These are phyloP conservation scores for Xylocopa sonorina DNA, from an alignment of 1,140 invertebrate genomes.

Conservation along the genomic window DNA sequence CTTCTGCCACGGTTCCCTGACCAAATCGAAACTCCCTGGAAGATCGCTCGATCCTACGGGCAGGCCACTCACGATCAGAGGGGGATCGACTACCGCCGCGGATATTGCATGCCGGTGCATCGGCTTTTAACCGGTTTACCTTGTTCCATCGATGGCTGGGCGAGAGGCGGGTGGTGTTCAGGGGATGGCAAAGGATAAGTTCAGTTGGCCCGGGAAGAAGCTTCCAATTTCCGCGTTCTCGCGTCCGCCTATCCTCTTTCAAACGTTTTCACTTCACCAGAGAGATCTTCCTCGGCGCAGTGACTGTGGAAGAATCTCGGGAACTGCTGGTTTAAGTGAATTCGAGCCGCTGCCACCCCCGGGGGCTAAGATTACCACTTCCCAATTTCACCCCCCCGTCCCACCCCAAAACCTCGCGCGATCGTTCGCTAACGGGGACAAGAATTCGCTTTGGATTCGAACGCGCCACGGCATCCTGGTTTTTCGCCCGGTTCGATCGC, in stretches of 20 bases:
- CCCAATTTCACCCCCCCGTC: constrained; percentile 58
- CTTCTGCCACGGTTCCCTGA: not conserved
- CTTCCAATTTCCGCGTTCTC: constrained; percentile 64
- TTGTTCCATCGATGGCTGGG: constrained; percentile 50
- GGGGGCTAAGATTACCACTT: constrained; percentile 59
- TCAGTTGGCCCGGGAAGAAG: constrained; percentile 49
- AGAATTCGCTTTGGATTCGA: constrained; percentile 51
- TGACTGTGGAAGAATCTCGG: constrained; percentile 49
- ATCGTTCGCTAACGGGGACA: constrained; percentile 35
- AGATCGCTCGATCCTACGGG: constrained; percentile 29
- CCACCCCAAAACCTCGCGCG: too few species aligned
- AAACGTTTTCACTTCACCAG: constrained; percentile 58
- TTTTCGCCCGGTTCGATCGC: not conserved
- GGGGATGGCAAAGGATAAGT: constrained; percentile 46
- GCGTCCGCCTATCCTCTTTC: constrained; percentile 57
- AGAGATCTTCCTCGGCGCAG: constrained; percentile 38
- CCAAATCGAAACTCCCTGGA: constrained; percentile 22
- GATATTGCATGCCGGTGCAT: constrained; percentile 66
- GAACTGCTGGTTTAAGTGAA: constrained; percentile 59
- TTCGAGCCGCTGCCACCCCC: constrained; percentile 55
- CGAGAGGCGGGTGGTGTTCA: too few species aligned
- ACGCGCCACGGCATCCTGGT: constrained; percentile 16
- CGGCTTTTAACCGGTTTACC: constrained; percentile 68
- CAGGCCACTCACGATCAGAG: constrained; percentile 28
- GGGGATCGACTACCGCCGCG: constrained; percentile 55